These are phyloP conservation scores for Reticulitermes lucifugus DNA, from an alignment of 2,888 invertebrate species.

Conservation along the genomic window DNA sequence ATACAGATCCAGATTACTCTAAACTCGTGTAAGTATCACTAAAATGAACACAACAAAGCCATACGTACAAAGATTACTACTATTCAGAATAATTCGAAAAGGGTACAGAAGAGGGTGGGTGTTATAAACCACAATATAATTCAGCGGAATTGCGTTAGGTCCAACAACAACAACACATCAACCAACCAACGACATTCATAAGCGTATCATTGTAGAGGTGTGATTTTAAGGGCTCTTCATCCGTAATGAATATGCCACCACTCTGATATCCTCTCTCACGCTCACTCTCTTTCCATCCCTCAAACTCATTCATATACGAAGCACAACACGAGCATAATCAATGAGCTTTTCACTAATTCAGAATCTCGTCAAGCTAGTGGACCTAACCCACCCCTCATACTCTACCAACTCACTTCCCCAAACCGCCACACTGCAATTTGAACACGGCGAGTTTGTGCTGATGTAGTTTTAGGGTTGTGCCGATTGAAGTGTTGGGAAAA, in stretches of 20 bases:
- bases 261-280: conserved; percentile 18
- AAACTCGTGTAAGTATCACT: not conserved
- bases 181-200: conserved; percentile 37
- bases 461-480: conserved; percentile 19
- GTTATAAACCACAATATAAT: conserved; percentile 40
- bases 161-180: conserved; percentile 33
- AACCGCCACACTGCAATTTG: not conserved
- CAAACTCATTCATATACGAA: conserved; percentile 35
- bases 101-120: not conserved
- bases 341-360: conserved; percentile 43
- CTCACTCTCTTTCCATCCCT: conserved; percentile 20
- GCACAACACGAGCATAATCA: conserved; percentile 40
- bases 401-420: not conserved
- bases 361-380: conserved; percentile 24
- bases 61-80: not conserved
- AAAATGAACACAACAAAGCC: conserved; percentile 17
- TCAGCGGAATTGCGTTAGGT: conserved; percentile 17
- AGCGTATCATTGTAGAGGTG: conserved; percentile 33
- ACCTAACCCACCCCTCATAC: not conserved
- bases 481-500: conserved; percentile 38
- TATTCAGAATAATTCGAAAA: conserved; percentile 17
- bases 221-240: conserved; percentile 40
- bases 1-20: not conserved
- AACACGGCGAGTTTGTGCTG: conserved; percentile 8
- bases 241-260: conserved; percentile 36